Base-by-base conservation (phyloP, 2,797 vertebrate genomes). In the Karalla daura region DNA sequence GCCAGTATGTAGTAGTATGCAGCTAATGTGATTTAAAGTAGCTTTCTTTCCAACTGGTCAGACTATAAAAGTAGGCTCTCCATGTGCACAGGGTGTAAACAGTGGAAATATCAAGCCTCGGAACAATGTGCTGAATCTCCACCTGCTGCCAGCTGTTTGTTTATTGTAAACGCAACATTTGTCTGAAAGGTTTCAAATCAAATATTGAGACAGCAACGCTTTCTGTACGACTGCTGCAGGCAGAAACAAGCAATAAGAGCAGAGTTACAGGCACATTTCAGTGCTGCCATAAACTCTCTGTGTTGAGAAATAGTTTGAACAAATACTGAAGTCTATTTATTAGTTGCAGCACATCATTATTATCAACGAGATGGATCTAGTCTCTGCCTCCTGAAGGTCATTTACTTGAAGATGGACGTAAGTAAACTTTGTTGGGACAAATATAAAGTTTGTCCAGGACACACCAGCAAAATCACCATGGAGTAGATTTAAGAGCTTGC, bases 201-300 rank as follows among this genome's bases (percentile, higher is more conserved):
- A 30, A 49, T 20, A 20, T n/a, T 49, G 27, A 49, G 7, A 30
- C 44, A 25, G 43, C 14, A 45, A 25, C 14, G n/a, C 5, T 23
- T 41, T 4, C 21, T 3, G 17, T 7, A 23, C 12, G 23, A 11
- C 2, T 20, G 46, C 27, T 7, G 27, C n/a, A 30, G 46, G 46
- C 25, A 18, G 27, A 49, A 49, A 49, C 46, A 49, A 49, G n/a
- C 46, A 30, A 30, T 49, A 49, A 49, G 30, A 49, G 3, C 2
- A n/a, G 5, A 13, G 27, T 30, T n/a, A 20, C 12, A 20, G n/a
- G 20, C 30, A 12, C 7, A 37, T 1, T 14, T 5, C 17, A 27
- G 6, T 4, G 27, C 13, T 32, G 46, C 17, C 13, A 13, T 30
- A 13, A 3, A 17, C 10, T 17, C 1, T 28, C 3, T 12, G n/a